Conservation (phyloP, 2,797 vertebrate species). For the Australoheros facetus region DNA sequence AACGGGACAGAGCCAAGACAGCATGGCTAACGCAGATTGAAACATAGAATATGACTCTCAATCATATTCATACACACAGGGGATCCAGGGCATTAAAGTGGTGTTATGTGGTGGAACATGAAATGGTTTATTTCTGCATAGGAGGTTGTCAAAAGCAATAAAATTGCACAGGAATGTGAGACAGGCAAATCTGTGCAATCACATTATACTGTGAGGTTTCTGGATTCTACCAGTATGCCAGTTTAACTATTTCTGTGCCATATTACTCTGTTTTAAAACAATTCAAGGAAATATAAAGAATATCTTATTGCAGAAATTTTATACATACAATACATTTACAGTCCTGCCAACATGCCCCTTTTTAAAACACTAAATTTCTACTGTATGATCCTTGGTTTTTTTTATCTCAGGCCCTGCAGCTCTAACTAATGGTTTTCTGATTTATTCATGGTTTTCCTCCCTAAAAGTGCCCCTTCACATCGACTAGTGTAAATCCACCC, state of each 20-base stretch:
- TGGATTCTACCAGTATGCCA: neutral
- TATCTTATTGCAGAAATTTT: neutral
- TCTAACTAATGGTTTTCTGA: constrained; percentile 1
- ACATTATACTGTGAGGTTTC: neutral
- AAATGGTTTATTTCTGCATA: neutral
- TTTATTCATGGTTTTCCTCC: constrained; percentile 6
- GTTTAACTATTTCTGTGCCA: neutral
- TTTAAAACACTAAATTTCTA: neutral
- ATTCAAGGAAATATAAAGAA: neutral
- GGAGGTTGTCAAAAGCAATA: neutral
- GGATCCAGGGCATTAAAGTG: neutral
- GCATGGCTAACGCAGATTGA: neutral
- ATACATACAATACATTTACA: neutral
- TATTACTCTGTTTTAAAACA: neutral
- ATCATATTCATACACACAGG: neutral
- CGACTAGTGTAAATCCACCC: constrained; percentile 2
- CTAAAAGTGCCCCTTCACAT: neutral
- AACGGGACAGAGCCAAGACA: neutral
- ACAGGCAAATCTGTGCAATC: neutral
- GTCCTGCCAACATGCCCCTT: neutral
- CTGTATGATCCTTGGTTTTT: no score
- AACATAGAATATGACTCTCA: neutral
- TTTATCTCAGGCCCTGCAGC: neutral
- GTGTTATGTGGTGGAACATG: neutral
- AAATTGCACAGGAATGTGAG: neutral